A percentile compares a stretch with the other conserved stretches of the same genome.
phyloP scores from a whole-genome alignment of 2,113 vertebrate genomes.

The Madoqua kirkii region DNA sequence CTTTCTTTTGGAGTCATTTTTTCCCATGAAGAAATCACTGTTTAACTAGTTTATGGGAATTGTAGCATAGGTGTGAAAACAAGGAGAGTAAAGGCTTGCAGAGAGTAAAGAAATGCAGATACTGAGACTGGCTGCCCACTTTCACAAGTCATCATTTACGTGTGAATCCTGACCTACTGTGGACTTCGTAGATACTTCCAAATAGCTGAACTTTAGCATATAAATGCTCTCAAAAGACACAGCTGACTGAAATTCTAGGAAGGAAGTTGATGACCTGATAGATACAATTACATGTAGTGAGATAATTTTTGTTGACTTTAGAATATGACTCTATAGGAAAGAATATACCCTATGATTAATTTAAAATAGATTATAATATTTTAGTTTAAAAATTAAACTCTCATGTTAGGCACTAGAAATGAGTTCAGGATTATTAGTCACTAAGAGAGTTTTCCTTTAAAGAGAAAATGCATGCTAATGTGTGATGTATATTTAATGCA shows the following conservation, averaged over 20 bases:
- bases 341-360: background rate
- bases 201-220: background rate
- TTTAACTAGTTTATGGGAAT: background rate
- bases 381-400: background rate
- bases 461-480: background rate
- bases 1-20: background rate
- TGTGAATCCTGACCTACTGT: background rate
- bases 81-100: background rate
- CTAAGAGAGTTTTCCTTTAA: background rate
- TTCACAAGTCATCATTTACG: background rate
- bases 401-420: background rate
- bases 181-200: background rate
- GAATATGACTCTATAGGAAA: background rate
- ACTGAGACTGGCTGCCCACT: background rate
- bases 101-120: background rate
- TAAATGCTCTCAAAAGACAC: background rate
- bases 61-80: background rate
- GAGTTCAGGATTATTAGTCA: background rate
- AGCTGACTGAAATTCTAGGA: background rate
- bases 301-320: background rate
- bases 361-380: background rate
- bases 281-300: background rate
- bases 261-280: background rate
- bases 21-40: background rate
- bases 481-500: background rate